Evolutionary conservation across 2,888 invertebrate species (phyloP).

Genomic region (Cerastoderma edule): DNA sequence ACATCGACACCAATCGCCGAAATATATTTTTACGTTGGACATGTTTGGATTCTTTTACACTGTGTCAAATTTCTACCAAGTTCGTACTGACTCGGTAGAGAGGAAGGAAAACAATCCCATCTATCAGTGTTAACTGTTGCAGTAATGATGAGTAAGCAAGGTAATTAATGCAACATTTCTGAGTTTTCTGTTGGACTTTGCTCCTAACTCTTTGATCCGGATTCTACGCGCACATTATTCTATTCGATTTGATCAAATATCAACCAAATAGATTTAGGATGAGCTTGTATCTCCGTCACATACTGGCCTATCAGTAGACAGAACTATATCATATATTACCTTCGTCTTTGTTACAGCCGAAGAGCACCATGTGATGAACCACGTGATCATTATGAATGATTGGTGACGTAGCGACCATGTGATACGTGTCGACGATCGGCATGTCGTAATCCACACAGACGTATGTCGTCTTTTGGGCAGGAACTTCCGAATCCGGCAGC

Average conservation of each 20-base stretch:
- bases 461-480: conserved; percentile 50
- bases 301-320: neutral
- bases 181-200: too few relatives aligned
- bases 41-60: too few relatives aligned
- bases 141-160: neutral
- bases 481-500: conserved; percentile 43
- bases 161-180: too few relatives aligned
- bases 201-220: too few relatives aligned
- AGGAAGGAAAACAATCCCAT: too few relatives aligned
- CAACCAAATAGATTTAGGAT: neutral
- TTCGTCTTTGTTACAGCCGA: conserved; percentile 25
- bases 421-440: conserved; percentile 46
- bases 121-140: too few relatives aligned
- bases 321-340: conserved; percentile 1
- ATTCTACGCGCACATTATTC: too few relatives aligned
- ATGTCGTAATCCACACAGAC: conserved; percentile 57
- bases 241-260: too few relatives aligned
- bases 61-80: too few relatives aligned
- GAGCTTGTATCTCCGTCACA: neutral
- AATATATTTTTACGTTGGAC: too few relatives aligned
- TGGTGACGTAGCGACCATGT: conserved; percentile 55
- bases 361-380: conserved; percentile 55
- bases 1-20: too few relatives aligned
- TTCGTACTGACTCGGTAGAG: too few relatives aligned
- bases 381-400: conserved; percentile 52